phyloP scores from a whole-genome alignment of 2,888 invertebrate genomes.

The Endomychus coccineus region DNA sequence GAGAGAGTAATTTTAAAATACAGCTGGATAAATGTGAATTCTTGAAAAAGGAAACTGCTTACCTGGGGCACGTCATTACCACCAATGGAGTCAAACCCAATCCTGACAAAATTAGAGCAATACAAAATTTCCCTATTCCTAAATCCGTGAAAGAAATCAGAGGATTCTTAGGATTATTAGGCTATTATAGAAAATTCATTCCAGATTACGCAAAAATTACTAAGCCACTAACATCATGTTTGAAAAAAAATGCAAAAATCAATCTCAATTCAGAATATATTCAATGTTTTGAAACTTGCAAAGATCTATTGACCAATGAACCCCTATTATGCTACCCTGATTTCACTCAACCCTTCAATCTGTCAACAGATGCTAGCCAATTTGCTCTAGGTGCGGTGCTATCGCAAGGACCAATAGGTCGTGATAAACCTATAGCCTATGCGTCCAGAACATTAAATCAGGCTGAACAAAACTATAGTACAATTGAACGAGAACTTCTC shows the following conservation, averaged over 20 bases:
- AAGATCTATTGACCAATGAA: constrained; percentile 22
- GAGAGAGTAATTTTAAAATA: constrained; percentile 24
- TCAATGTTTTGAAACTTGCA: constrained; percentile 20
- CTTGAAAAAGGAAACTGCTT: constrained; percentile 22
- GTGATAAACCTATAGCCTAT: constrained; percentile 20
- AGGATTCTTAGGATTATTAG: constrained; percentile 19
- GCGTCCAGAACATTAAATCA: constrained; percentile 22
- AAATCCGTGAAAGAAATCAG: constrained; percentile 22
- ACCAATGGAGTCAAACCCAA: constrained; percentile 19
- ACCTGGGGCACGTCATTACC: constrained; percentile 21
- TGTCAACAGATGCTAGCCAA: constrained; percentile 23
- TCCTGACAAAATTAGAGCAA: constrained; percentile 12
- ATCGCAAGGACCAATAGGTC: constrained; percentile 14
- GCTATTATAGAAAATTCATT: constrained; percentile 19
- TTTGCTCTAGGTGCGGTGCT: constrained; percentile 21
- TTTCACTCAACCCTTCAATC: constrained; percentile 19
- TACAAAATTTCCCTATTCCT: constrained; percentile 21
- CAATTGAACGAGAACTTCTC: constrained; percentile 23
- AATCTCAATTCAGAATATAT: constrained; percentile 12
- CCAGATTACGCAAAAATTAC: constrained; percentile 19
- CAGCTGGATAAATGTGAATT: too few relatives aligned
- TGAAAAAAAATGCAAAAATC: constrained; percentile 19
- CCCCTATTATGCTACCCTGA: constrained; percentile 22
- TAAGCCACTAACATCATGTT: constrained; percentile 20
- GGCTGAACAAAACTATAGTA: constrained; percentile 22